These are phyloP conservation scores for Heliothis virescens DNA, from an alignment of 1,140 invertebrate species.

Conservation along the genomic window DNA sequence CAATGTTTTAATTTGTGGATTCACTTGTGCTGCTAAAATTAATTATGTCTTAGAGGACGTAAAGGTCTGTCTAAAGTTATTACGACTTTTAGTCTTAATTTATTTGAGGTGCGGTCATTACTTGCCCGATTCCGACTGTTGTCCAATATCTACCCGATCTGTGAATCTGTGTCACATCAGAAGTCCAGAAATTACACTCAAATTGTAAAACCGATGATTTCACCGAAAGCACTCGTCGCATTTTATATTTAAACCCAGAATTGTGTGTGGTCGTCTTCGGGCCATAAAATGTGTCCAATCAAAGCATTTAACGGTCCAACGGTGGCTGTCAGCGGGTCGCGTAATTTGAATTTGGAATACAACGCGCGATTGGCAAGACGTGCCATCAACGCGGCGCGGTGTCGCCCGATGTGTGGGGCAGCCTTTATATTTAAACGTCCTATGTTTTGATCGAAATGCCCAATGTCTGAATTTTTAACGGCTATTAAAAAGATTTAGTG, in stretches of 20 bases:
- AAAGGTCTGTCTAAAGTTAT: too few relatives aligned
- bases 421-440: conserved; percentile 45
- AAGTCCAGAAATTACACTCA: not conserved
- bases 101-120: too few relatives aligned
- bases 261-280: conserved; percentile 51
- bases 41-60: not conserved
- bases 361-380: conserved; percentile 56
- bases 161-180: not conserved
- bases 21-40: not conserved
- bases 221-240: not conserved
- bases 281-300: conserved; percentile 51
- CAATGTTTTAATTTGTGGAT: too few relatives aligned
- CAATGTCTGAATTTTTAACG: conserved; percentile 47
- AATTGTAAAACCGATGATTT: not conserved
- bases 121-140: too few relatives aligned
- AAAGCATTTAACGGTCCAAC: conserved; percentile 47
- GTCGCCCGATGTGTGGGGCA: conserved; percentile 42
- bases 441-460: conserved; percentile 32
- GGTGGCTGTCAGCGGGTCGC: conserved; percentile 40
- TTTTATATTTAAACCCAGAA: conserved; percentile 31
- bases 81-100: too few relatives aligned
- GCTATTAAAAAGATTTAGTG: conserved; percentile 49
- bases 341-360: conserved; percentile 49
- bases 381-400: conserved; percentile 65
- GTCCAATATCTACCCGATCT: not conserved